Evolutionary conservation across 2,888 invertebrate species (phyloP).

Genomic region (Drosophila mettleri): DNA sequence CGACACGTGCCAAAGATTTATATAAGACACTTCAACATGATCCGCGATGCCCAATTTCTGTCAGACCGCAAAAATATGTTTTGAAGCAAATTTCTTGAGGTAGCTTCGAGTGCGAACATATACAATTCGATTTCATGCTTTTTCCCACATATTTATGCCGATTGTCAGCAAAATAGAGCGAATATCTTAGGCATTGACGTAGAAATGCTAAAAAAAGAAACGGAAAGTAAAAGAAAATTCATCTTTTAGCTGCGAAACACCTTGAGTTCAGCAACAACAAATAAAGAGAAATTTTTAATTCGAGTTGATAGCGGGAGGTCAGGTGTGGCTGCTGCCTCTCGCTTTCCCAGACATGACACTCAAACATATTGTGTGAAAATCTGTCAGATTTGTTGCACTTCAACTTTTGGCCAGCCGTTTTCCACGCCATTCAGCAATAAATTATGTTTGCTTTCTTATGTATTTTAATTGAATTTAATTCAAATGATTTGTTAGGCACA

Average conservation of each 20-base stretch:
- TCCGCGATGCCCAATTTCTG: constrained; percentile 41
- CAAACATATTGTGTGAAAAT: constrained; percentile 69
- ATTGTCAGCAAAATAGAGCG: constrained; percentile 70
- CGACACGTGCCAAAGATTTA: constrained; percentile 60
- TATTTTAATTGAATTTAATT: constrained; percentile 60
- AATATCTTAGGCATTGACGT: constrained; percentile 74
- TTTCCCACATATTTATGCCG: constrained; percentile 33
- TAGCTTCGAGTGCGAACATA: constrained; percentile 43
- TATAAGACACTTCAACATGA: constrained; percentile 46
- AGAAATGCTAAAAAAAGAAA: constrained; percentile 36
- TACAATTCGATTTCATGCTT: constrained; percentile 19
- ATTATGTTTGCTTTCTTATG: constrained; percentile 50
- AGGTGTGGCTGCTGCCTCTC: constrained; percentile 1
- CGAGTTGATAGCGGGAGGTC: constrained; percentile 10
- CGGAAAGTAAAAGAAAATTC: constrained; percentile 31
- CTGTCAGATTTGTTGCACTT: constrained; percentile 63
- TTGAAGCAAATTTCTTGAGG: constrained; percentile 29
- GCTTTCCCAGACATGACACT: constrained; percentile 61
- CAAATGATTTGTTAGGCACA: constrained; percentile 39
- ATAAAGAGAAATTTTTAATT: constrained; percentile 59
- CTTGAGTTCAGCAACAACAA: constrained; percentile 41
- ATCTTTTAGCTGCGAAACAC: constrained; percentile 54
- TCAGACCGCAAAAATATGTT: constrained; percentile 27
- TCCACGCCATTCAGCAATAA: constrained; percentile 30
- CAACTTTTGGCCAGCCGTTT: constrained; percentile 43